Base-by-base conservation (phyloP, 2,113 vertebrate species). In the Ophthalmolycus amberensis region DNA sequence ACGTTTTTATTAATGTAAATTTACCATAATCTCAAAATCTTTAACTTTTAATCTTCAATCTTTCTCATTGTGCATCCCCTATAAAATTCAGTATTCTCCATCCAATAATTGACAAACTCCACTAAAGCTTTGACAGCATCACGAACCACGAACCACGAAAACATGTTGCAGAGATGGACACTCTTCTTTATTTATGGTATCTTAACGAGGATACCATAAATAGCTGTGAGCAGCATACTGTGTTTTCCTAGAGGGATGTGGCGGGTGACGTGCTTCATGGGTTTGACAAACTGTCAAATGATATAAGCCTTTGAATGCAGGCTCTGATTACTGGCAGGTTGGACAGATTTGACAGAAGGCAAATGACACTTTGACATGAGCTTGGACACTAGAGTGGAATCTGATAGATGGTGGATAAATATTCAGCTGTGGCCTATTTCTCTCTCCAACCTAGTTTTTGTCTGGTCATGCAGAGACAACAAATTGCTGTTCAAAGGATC, bases 231-330 rank as follows among this genome's bases (percentile, higher is more conserved):
- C 80, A 37, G 62, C 46, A 46, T 9, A 15, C 48, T 71, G 75
- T 56, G 60, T 66, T 82, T 89, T 88, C 74, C 58, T 64, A 3
- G 75, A 89, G 76, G 77, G 79, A 82, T 75, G 86, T 2, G 1
- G 18, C 32, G 50, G 87, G 54, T 86, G 89, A 91, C 75, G 82
- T 66, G 84, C 62, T 73, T 66, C 85, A 73, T 78, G 63, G 69
- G 68, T 83, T 84, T 88, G 90, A 93, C 87, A 90, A 59, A 89
- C 87, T 92, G 93, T 91, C 94, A 91, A 52, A n/a, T 79, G 50
- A 70, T 42, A 89, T 93, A 86, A 91, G 86, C 56, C 82, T 88
- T 54, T 75, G 70, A 62, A 84, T 29, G 42, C 27, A 15, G 40
- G n/a, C 66, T 79, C 64, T 90, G 84, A 77, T 88, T 68, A 87